Evolutionary conservation across 2,113 vertebrate species (phyloP).

Genomic region (Urocynchramus pylzowi): DNA sequence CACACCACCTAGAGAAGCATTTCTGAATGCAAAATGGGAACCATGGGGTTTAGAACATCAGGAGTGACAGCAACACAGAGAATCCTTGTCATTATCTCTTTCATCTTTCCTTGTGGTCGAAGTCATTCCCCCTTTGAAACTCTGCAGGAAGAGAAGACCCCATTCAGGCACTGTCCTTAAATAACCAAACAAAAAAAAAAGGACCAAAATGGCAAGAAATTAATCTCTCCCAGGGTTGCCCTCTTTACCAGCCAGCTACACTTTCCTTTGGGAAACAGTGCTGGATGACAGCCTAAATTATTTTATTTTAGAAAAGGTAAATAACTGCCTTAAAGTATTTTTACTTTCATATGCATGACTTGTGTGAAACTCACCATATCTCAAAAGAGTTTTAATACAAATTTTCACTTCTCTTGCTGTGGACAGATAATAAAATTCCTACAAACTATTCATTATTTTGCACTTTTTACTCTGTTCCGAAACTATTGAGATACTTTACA

Average conservation of each 20-base stretch:
- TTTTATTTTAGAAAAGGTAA: neutral
- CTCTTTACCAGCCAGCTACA: neutral
- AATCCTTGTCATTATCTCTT: neutral
- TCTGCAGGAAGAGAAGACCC: neutral
- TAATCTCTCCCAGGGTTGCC: neutral
- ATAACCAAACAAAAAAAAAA: neutral
- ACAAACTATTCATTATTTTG: neutral
- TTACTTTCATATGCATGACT: neutral
- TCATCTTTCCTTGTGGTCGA: neutral
- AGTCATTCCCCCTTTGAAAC: neutral
- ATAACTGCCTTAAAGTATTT: neutral
- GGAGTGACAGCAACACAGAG: neutral
- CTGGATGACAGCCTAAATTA: neutral
- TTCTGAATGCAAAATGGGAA: neutral
- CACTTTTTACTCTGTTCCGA: neutral
- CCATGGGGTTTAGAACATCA: neutral
- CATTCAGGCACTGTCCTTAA: neutral
- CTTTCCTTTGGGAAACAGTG: neutral
- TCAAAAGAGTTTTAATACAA: neutral
- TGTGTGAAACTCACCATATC: neutral
- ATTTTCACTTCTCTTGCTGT: neutral
- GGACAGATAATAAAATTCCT: neutral
- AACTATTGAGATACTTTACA: neutral
- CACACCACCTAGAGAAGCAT: neutral
- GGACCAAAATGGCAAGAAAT: neutral